phyloP scores from a whole-genome alignment of 2,888 invertebrate species.

The Zelleria hepariella region DNA sequence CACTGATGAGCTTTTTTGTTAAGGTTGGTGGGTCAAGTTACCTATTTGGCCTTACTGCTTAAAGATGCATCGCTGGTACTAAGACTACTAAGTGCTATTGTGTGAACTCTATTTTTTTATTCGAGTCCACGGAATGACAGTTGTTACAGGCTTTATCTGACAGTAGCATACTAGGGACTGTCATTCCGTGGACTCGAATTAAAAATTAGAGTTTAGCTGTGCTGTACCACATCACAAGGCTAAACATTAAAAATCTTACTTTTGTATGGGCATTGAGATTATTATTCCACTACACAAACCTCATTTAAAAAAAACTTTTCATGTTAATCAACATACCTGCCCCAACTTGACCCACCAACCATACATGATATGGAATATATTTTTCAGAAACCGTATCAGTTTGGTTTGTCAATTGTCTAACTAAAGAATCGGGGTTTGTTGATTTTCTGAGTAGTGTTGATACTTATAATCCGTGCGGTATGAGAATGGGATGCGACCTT shows the following conservation, averaged over 20 bases:
- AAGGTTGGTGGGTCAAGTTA: background rate
- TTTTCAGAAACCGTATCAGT: background rate
- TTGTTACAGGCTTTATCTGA: too few relatives aligned
- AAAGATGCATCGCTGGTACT: background rate
- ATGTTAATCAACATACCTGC: background rate
- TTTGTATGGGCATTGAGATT: background rate
- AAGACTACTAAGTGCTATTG: background rate
- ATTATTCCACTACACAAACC: background rate
- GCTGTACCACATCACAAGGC: background rate
- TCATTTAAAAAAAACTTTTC: background rate
- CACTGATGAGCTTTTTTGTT: background rate
- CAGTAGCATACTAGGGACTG: too few relatives aligned
- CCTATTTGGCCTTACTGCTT: background rate
- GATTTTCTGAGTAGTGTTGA: background rate
- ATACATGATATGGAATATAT: background rate
- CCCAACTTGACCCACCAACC: too few relatives aligned
- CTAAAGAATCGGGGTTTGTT: background rate
- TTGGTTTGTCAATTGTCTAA: background rate
- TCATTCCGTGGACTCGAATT: too few relatives aligned
- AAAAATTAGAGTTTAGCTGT: too few relatives aligned
- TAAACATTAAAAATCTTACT: background rate
- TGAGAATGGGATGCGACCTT: too few relatives aligned
- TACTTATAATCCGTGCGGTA: too few relatives aligned
- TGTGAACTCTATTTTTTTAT: too few relatives aligned
- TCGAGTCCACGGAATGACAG: too few relatives aligned